Evolutionary conservation across 1,140 invertebrate species (phyloP).

Genomic region (Pachypeltis micranthus): DNA sequence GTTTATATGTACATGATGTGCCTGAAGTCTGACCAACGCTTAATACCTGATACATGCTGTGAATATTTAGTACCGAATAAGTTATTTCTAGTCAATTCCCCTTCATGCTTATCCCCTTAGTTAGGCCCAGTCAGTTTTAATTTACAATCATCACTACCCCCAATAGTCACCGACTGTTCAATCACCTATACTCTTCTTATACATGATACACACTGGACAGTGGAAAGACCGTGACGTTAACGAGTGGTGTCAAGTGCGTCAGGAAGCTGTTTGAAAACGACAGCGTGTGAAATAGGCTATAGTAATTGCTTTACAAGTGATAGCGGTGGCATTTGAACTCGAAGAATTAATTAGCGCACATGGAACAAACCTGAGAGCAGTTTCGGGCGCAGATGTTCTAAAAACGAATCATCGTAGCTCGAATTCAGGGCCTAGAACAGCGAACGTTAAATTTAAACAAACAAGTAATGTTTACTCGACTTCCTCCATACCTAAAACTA

Average conservation of each 20-base stretch:
- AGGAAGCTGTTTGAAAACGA: neutral
- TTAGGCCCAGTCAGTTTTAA: too few relatives aligned
- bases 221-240: neutral
- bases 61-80: too few relatives aligned
- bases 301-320: neutral
- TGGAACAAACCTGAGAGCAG: conserved; percentile 33
- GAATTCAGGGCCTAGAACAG: conserved; percentile 28
- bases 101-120: too few relatives aligned
- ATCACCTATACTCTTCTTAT: neutral
- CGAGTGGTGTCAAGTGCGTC: neutral
- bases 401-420: conserved; percentile 28
- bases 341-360: neutral
- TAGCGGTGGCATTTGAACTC: neutral
- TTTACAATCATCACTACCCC: too few relatives aligned
- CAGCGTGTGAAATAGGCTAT: neutral
- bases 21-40: too few relatives aligned
- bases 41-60: too few relatives aligned
- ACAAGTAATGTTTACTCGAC: neutral
- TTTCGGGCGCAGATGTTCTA: conserved; percentile 33
- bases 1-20: too few relatives aligned
- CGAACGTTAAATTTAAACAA: neutral
- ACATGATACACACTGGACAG: neutral
- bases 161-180: too few relatives aligned
- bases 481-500: neutral
- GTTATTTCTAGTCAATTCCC: too few relatives aligned